These are phyloP conservation scores for Cathartes aura DNA, from an alignment of 2,113 vertebrate species.

Conservation along the genomic window DNA sequence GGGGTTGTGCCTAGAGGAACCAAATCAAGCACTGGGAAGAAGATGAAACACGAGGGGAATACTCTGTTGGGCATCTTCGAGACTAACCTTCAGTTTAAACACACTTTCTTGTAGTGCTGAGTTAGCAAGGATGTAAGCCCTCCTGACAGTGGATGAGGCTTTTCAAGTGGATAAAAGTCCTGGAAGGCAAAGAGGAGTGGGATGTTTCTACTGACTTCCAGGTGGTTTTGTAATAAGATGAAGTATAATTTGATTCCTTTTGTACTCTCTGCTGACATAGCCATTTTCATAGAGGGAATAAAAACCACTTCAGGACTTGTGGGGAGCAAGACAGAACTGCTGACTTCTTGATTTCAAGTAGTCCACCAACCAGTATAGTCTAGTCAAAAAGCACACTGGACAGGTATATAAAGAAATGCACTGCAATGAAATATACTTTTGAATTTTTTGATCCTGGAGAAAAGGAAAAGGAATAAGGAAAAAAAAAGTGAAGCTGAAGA, in stretches of 20 bases:
- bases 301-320: conserved; percentile 48
- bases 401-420: background rate
- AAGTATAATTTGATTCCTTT: conserved; percentile 58
- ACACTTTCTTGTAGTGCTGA: background rate
- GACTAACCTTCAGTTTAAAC: background rate
- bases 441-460: background rate
- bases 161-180: conserved; percentile 60
- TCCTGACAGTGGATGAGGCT: conserved; percentile 18
- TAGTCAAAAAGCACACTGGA: background rate
- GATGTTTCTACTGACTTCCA: conserved; percentile 37
- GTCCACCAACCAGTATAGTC: background rate
- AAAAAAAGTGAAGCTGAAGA: background rate
- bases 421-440: background rate
- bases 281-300: conserved; percentile 31
- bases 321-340: conserved; percentile 16
- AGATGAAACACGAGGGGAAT: background rate
- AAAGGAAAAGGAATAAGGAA: background rate
- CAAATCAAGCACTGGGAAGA: background rate
- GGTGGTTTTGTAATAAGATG: conserved; percentile 40
- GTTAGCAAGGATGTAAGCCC: background rate
- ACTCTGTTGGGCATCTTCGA: background rate
- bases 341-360: conserved; percentile 29
- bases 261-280: conserved; percentile 53
- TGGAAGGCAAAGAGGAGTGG: conserved; percentile 39
- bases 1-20: background rate